Evolutionary conservation across 2,888 invertebrate genomes (phyloP).

Genomic region (Ferrisia virgata): DNA sequence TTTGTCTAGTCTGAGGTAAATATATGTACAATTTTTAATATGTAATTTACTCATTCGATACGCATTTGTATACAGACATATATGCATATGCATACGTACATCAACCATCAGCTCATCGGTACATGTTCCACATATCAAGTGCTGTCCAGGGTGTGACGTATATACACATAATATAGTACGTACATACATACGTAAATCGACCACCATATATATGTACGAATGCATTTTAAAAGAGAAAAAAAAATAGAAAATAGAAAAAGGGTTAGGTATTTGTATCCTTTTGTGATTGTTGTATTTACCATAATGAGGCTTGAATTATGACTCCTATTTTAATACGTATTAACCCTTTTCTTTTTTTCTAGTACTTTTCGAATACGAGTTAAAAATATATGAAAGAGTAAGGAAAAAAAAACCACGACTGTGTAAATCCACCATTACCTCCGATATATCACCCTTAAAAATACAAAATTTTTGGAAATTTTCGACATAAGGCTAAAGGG

Average conservation of each 20-base stretch:
- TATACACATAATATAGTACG: neutral
- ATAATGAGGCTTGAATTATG: slow-evolving; percentile 17
- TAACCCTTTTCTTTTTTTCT: neutral
- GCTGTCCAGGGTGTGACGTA: neutral
- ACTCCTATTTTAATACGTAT: neutral
- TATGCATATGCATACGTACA: neutral
- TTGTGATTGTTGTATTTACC: neutral
- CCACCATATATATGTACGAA: no score
- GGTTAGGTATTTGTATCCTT: neutral
- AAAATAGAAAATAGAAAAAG: neutral
- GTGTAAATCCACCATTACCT: no score
- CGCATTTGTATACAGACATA: neutral
- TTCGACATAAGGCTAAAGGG: neutral
- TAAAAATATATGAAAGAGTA: no score
- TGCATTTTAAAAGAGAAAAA: neutral
- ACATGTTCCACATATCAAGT: neutral
- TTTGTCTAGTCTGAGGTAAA: neutral
- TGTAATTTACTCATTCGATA: slow-evolving; percentile 21
- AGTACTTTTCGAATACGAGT: neutral
- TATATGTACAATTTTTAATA: slow-evolving; percentile 24
- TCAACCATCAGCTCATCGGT: neutral
- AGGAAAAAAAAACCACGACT: no score
- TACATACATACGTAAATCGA: no score
- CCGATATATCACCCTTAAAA: neutral
- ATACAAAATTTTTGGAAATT: slow-evolving; percentile 1